Evolutionary conservation across 2,888 invertebrate species (phyloP), one percentile per base, ranked within the genome.

Genomic region (Ommatoiulus sabulosus): DNA sequence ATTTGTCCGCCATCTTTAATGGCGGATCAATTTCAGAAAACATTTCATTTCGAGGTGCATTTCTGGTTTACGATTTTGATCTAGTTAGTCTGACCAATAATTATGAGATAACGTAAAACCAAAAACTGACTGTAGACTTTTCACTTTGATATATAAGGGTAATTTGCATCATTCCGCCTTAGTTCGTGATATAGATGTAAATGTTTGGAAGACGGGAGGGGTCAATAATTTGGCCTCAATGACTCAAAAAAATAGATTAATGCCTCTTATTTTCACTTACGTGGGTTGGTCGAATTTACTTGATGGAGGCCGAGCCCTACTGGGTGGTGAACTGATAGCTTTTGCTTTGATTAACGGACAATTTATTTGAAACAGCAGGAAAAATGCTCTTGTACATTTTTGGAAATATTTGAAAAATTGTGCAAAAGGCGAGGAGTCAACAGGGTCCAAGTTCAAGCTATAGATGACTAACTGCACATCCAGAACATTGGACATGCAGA

Each of bases 231-330:
- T 72, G 72, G 24, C 72, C 72, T 72, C 72, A 72, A 72, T 72
- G n/a, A 72, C 72, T 72, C n/a, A 72, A 72, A 72, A 72, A 72
- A 48, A 72, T 24, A n/a, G 72, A 72, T 72, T 20, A 72, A 72
- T 63, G 4, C 20, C 7, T 20, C 20, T 35, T 20, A 8, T 15
- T 5, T 63, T 63, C 15, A 63, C 63, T 63, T 15, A 63, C 20
- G 20, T 72, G 72, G 72, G 72, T 24, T 72, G 63, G 24, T 72
- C 72, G 20, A 24, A 24, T 72, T 24, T 24, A 4, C 4, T 8
- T 72, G 20, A 10, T 10, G 7, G 8, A 72, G 72, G 24, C n/a
- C 72, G 72, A 72, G 72, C 72, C 72, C 72, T n/a, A 3, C 10
- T 24, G 72, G 72, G 72, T 10, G 72, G 72, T 72, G 57, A n/a